Percentiles rank a stretch among this genome's conserved stretches.
Evolutionary conservation across 2,797 vertebrate genomes (phyloP).

Genomic region (Pseudochaenichthys georgianus): DNA sequence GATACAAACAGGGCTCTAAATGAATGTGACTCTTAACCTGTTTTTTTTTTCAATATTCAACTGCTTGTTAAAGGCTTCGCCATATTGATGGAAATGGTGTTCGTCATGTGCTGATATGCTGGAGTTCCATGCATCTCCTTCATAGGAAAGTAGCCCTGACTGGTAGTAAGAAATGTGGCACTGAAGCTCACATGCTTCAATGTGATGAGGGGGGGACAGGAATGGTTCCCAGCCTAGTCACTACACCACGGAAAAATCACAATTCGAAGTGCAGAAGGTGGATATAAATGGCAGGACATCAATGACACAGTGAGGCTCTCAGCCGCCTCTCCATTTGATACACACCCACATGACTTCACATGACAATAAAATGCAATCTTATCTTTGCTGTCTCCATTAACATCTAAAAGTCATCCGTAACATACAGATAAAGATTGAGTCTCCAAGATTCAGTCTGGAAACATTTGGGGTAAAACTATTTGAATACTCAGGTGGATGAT

Average conservation of each 20-base stretch:
- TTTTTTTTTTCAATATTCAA: background rate
- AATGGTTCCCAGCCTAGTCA: conserved; percentile 39
- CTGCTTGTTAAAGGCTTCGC: background rate
- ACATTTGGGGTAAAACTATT: background rate
- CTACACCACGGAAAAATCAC: conserved; percentile 36
- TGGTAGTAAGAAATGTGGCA: background rate
- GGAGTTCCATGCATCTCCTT: background rate
- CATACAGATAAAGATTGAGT: background rate
- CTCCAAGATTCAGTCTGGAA: background rate
- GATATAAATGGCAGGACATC: conserved; percentile 26
- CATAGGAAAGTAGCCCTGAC: background rate
- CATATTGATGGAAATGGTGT: background rate
- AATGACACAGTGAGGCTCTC: conserved; percentile 42
- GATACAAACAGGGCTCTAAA: background rate
- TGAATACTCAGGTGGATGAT: background rate
- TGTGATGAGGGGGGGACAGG: conserved; percentile 19
- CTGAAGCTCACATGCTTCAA: conserved; percentile 18
- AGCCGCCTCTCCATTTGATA: conserved; percentile 34
- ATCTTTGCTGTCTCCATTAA: background rate
- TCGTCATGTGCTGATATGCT: background rate
- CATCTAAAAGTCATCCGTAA: background rate
- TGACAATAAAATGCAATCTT: conserved; percentile 22
- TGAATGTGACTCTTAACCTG: background rate
- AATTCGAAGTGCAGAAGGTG: conserved; percentile 35
- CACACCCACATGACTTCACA: conserved; percentile 50